phyloP scores from a whole-genome alignment of 2,113 vertebrate genomes.

The Struthidea cinerea region DNA sequence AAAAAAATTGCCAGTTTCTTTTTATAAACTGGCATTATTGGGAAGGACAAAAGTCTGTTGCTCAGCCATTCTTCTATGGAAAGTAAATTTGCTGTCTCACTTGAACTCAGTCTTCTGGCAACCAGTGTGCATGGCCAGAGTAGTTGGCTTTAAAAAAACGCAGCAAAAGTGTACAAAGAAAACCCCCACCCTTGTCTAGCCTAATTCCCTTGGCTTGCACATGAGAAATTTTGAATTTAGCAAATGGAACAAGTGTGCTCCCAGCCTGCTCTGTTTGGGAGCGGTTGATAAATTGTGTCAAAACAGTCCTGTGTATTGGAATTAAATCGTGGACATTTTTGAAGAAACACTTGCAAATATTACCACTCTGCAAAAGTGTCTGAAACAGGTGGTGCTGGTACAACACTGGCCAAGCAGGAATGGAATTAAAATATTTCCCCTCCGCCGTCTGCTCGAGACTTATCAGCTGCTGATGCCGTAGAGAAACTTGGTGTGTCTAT shows the following conservation, averaged over 20 bases:
- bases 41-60: not conserved
- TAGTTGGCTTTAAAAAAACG: not conserved
- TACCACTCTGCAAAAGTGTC: not conserved
- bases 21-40: not conserved
- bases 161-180: not conserved
- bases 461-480: constrained; percentile 9
- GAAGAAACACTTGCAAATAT: constrained; percentile 31
- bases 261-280: constrained; percentile 41
- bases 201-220: not conserved
- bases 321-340: constrained; percentile 13
- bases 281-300: constrained; percentile 32
- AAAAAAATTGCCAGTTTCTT: not conserved
- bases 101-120: constrained; percentile 4
- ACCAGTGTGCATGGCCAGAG: not conserved
- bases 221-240: constrained; percentile 28
- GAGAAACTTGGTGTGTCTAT: not conserved
- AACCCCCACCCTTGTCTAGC: not conserved
- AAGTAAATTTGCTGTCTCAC: constrained; percentile 1
- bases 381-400: constrained; percentile 43
- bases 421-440: constrained; percentile 19
- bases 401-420: not conserved
- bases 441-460: not conserved
- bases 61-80: not conserved
- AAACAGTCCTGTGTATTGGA: constrained; percentile 31
- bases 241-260: constrained; percentile 22